Evolutionary conservation across 2,888 invertebrate species (phyloP), one percentile per base, ranked within the genome.

Genomic region (Acholoe squamosa): DNA sequence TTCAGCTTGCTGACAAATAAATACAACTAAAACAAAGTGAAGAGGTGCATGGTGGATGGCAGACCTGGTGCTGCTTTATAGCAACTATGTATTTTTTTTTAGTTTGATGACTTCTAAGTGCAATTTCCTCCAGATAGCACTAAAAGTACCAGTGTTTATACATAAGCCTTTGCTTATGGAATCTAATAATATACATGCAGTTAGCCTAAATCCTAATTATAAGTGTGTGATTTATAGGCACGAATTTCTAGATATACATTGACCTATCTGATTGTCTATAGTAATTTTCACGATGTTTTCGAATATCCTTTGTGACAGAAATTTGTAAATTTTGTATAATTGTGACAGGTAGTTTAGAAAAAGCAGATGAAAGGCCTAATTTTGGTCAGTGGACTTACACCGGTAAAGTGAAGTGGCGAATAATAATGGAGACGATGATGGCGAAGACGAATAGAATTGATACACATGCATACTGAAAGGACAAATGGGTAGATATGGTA

Each of bases 361-460:
- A 25, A 71, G 71, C 71, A 71, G 71, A 71, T 71, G 25, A 25
- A 14, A 5, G 71, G 14, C 71, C 71, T 14, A 71, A 7, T 71
- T 33, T 43, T 1, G 10, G 54, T 52, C 56, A 56, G 86, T 33
- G 86, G 52, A 86, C 89, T 89, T 89, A 89, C 89, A 89, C 89
- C 10, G 89, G 25, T 31, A 89, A 54, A 90, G 97, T 96, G 91
- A 96, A 97, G 93, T 97, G 96, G 92, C 97, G 96, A 84, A 97
- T 95, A 94, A 97, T 96, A 92, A 97, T 96, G 31, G 97, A 97
- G 89, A 97, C 95, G 90, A 98, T 96, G 56, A 94, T 94, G 91
- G 94, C 93, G 22, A 93, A 92, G 51, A 94, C 94, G 84, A 94
- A 92, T 25, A 94, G 91, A 33, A 95, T 93, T 0, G 95, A 94